These are phyloP conservation scores for Pachycephus smyrnensis DNA, from an alignment of 2,888 invertebrate species.

Conservation along the genomic window DNA sequence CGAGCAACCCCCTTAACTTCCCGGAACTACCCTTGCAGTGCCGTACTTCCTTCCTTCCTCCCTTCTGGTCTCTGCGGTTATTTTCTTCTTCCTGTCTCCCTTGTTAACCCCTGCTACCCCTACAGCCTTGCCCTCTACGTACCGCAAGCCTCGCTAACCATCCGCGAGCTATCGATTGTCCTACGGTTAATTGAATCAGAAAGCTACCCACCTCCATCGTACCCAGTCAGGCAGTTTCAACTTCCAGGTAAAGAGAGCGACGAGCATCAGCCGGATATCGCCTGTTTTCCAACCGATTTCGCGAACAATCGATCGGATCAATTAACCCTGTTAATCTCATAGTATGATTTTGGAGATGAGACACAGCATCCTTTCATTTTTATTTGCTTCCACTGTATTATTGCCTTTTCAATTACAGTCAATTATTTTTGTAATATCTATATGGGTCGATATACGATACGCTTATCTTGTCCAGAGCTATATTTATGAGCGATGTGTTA, in stretches of 20 bases:
- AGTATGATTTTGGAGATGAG: neutral
- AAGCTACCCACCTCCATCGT: neutral
- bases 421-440: too few relatives aligned
- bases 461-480: neutral
- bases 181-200: neutral
- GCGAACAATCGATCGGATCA: neutral
- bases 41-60: neutral
- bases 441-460: neutral
- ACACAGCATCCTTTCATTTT: neutral
- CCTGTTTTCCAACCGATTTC: neutral
- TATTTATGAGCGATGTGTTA: neutral
- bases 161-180: neutral
- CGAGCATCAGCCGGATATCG: neutral
- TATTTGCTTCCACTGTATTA: too few relatives aligned
- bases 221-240: neutral
- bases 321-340: neutral
- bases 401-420: too few relatives aligned
- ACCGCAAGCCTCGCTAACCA: neutral
- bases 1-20: constrained; percentile 21
- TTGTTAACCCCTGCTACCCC: neutral
- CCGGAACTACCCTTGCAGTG: constrained; percentile 3
- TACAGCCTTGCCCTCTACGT: neutral
- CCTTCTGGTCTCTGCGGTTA: neutral
- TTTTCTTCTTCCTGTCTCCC: neutral
- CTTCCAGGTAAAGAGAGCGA: neutral